phyloP scores from a whole-genome alignment of 2,888 invertebrate genomes.

The Falcaria lacertinaria region DNA sequence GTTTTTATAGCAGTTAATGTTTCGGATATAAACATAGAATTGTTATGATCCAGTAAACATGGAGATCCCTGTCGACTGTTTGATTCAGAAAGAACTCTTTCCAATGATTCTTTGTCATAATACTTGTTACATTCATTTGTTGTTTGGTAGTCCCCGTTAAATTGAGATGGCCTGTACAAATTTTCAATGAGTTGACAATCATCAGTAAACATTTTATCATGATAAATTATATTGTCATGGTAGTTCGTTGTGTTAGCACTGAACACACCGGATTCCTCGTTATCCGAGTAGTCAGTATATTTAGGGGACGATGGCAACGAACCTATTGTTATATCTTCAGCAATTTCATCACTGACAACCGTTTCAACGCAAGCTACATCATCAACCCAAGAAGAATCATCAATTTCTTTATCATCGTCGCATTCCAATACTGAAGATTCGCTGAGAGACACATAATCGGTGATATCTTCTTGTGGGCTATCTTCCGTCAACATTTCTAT shows the following conservation, averaged over 20 bases:
- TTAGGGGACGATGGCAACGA: slow-evolving; percentile 37
- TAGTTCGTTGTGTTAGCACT: slow-evolving; percentile 33
- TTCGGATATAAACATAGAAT: slow-evolving; percentile 17
- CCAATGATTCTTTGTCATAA: slow-evolving; percentile 42
- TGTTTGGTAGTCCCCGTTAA: slow-evolving; percentile 22
- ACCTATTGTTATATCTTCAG: slow-evolving; percentile 55
- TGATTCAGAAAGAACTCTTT: slow-evolving; percentile 42
- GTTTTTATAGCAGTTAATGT: slow-evolving; percentile 14
- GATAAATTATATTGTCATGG: slow-evolving; percentile 49
- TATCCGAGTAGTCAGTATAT: slow-evolving; percentile 22
- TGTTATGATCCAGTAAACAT: slow-evolving; percentile 17
- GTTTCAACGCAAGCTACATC: slow-evolving; percentile 71
- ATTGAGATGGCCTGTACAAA: slow-evolving; percentile 59
- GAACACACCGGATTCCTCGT: slow-evolving; percentile 23
- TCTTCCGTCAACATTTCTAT: slow-evolving; percentile 11
- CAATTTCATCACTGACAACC: slow-evolving; percentile 64
- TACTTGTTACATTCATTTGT: slow-evolving; percentile 20
- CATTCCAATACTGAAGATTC: slow-evolving; percentile 29
- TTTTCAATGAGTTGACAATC: slow-evolving; percentile 56
- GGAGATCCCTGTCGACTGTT: slow-evolving; percentile 24
- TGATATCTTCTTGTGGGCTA: slow-evolving; percentile 11
- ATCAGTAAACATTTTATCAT: slow-evolving; percentile 48
- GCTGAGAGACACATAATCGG: slow-evolving; percentile 24
- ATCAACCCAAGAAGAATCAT: slow-evolving; percentile 66
- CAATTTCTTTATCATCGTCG: slow-evolving; percentile 36